These are phyloP conservation scores for Copsychus sechellarum DNA, from an alignment of 2,113 vertebrate genomes.

Conservation along the genomic window DNA sequence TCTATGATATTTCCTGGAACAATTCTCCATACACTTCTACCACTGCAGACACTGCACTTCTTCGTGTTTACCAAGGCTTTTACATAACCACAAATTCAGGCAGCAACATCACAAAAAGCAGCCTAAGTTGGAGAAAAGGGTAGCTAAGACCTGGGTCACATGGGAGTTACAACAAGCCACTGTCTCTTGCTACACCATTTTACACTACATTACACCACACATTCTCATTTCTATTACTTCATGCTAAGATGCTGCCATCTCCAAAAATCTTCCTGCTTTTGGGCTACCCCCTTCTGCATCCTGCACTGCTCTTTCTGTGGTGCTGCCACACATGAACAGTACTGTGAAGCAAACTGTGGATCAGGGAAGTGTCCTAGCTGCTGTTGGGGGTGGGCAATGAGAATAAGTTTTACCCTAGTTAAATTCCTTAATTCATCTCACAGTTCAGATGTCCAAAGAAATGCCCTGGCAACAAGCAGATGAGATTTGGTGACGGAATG, in stretches of 20 bases:
- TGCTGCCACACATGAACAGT: rapidly evolving
- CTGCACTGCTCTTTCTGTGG: background rate
- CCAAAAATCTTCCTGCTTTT: background rate
- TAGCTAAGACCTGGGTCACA: background rate
- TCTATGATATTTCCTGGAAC: background rate
- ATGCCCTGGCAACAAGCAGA: background rate
- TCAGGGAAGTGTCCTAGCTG: background rate
- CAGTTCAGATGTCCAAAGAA: background rate
- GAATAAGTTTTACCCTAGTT: background rate
- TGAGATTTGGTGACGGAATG: background rate
- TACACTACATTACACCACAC: background rate
- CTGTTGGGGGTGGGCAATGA: rapidly evolving
- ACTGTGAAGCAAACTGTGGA: background rate
- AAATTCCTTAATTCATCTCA: background rate
- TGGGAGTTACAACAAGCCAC: background rate
- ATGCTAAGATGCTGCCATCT: background rate
- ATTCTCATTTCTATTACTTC: background rate
- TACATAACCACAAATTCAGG: background rate
- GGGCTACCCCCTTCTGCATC: background rate
- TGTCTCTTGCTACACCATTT: background rate
- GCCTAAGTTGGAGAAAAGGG: background rate
- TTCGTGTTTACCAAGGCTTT: background rate
- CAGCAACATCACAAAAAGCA: background rate
- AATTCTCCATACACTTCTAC: background rate
- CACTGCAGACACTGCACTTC: background rate